These are phyloP conservation scores for Poecilia gillii DNA, from an alignment of 2,797 vertebrate genomes.

Conservation along the genomic window DNA sequence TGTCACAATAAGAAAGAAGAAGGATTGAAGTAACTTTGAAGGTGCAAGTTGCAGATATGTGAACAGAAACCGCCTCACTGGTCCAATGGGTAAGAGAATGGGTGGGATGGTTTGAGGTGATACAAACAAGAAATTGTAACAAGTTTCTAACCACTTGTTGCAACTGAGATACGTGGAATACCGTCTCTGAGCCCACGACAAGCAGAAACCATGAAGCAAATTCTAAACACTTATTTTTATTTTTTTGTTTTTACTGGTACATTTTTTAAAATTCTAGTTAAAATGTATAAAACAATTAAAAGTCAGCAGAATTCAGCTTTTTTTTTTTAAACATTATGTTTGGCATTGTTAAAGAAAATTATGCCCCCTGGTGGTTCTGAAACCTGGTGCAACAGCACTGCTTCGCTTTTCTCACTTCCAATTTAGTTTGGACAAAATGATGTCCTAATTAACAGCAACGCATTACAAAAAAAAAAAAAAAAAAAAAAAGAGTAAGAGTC, in stretches of 20 bases:
- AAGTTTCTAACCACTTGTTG: neutral
- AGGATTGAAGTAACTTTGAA: neutral
- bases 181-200: neutral
- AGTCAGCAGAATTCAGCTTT: neutral
- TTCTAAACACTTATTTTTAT: neutral
- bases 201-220: neutral
- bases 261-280: neutral
- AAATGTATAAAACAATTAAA: neutral
- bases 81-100: neutral
- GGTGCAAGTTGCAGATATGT: neutral
- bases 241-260: neutral
- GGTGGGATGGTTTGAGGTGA: neutral
- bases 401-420: neutral
- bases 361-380: constrained; percentile 1
- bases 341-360: neutral
- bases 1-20: neutral
- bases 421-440: neutral
- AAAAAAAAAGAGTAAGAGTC: neutral
- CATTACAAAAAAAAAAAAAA: neutral
- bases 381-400: neutral
- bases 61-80: neutral
- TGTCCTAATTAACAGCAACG: neutral
- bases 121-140: neutral
- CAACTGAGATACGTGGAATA: neutral
- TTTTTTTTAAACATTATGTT: neutral